phyloP scores from a whole-genome alignment of 2,113 vertebrate genomes.

The Cochlearius cochlearius region DNA sequence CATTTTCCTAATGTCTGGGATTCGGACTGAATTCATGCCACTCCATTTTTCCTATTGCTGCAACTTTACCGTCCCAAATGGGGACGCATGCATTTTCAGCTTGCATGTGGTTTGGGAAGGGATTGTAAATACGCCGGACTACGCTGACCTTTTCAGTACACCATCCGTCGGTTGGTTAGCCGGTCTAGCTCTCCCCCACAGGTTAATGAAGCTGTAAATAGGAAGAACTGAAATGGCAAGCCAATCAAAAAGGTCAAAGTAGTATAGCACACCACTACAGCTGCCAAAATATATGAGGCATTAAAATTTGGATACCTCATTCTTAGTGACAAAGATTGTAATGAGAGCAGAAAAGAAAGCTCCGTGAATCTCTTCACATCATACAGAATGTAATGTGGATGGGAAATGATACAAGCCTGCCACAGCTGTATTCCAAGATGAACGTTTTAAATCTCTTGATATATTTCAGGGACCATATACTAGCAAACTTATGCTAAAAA shows the following conservation, averaged over 20 bases:
- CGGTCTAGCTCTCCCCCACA: constrained; percentile 15
- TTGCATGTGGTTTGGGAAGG: neutral
- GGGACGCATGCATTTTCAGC: neutral
- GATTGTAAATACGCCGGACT: constrained; percentile 27
- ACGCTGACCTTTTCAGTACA: constrained; percentile 34
- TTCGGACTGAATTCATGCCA: neutral
- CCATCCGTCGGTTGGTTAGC: neutral
- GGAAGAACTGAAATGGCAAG: constrained; percentile 61
- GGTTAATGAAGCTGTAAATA: constrained; percentile 71
- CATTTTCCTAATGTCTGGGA: neutral
- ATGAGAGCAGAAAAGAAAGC: constrained; percentile 38
- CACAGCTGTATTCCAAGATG: neutral
- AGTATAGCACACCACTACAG: constrained; percentile 8
- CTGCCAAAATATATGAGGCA: constrained; percentile 66
- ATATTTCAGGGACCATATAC: neutral
- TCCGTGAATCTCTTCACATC: neutral
- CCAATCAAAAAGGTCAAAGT: constrained; percentile 69
- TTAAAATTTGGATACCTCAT: constrained; percentile 62
- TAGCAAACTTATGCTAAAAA: neutral
- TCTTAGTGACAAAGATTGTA: constrained; percentile 55
- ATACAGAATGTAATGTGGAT: neutral
- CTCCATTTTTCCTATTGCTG: neutral
- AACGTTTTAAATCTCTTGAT: neutral
- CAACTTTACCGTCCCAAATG: neutral
- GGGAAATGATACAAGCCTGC: neutral